Percentiles rank a stretch among this genome's conserved stretches.
These are phyloP conservation scores for Silurus asotus DNA, from an alignment of 2,113 vertebrate species.

Conservation along the genomic window DNA sequence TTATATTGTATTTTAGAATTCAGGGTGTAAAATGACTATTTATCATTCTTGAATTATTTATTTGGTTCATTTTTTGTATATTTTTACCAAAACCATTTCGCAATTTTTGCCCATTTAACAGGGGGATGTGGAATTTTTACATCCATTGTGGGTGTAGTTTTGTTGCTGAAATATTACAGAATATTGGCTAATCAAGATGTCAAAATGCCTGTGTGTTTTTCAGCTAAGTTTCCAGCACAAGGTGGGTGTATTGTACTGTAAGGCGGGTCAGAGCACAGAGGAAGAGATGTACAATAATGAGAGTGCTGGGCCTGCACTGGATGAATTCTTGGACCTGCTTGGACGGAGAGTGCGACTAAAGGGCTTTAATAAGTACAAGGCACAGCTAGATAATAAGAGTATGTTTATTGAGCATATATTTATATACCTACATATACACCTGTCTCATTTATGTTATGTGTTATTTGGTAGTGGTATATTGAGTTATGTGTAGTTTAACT, in stretches of 20 bases:
- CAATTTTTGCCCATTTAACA: no score
- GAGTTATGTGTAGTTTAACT: background rate
- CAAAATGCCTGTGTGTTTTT: conserved; percentile 58
- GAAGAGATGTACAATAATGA: conserved; percentile 99
- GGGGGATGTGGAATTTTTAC: no score
- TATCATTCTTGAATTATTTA: no score
- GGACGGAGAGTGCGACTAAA: conserved; percentile 94
- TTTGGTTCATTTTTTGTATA: no score
- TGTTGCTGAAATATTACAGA: background rate
- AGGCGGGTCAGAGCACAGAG: conserved; percentile 93
- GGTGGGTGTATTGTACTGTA: conserved; percentile 95
- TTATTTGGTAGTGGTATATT: background rate
- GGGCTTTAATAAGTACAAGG: conserved; percentile 93
- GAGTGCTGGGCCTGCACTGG: conserved; percentile 87
- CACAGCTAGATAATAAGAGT: conserved; percentile 99
- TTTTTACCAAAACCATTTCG: no score
- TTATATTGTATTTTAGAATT: no score
- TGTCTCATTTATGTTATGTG: background rate
- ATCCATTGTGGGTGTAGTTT: background rate
- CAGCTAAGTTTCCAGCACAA: conserved; percentile 99
- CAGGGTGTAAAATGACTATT: no score
- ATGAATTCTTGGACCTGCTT: conserved; percentile 95
- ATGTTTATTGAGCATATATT: conserved; percentile 60
- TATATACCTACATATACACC: background rate
- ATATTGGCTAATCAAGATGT: background rate